phyloP scores from a whole-genome alignment of 2,113 vertebrate species.

The Aspiorhynchus laticeps region DNA sequence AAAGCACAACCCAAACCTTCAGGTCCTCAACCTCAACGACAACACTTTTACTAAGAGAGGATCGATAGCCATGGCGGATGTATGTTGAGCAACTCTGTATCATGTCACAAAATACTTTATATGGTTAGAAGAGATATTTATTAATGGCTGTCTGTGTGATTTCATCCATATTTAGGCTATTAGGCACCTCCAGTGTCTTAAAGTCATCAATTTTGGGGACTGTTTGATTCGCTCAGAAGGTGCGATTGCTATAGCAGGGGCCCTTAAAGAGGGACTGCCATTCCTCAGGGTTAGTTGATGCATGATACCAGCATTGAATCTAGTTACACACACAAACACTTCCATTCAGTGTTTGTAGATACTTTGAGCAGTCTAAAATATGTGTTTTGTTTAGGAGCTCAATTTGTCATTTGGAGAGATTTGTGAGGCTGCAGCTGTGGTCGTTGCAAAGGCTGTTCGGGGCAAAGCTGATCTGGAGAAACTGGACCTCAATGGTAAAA shows the following conservation, averaged over 20 bases:
- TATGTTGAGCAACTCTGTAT: constrained; percentile 55
- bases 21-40: constrained; percentile 94
- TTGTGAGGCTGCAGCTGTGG: constrained; percentile 86
- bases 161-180: constrained; percentile 77
- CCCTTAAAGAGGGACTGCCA: constrained; percentile 85
- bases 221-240: constrained; percentile 93
- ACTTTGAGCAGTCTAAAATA: neutral
- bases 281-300: constrained; percentile 84
- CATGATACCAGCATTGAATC: neutral
- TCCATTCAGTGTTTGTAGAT: neutral
- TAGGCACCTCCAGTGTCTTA: constrained; percentile 83
- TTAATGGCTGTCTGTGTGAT: neutral
- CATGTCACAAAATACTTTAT: no score
- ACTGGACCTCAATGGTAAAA: constrained; percentile 92
- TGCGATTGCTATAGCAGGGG: constrained; percentile 86
- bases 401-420: constrained; percentile 97
- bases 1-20: constrained; percentile 84
- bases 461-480: constrained; percentile 85
- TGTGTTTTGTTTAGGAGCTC: constrained; percentile 80
- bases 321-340: neutral
- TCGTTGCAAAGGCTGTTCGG: constrained; percentile 82
- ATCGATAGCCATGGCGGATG: constrained; percentile 92
- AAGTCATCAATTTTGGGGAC: constrained; percentile 96
- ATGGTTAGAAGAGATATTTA: neutral
- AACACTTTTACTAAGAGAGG: constrained; percentile 97